Base-by-base conservation (phyloP, 2,888 invertebrate genomes). In the Eurytoma californica region DNA sequence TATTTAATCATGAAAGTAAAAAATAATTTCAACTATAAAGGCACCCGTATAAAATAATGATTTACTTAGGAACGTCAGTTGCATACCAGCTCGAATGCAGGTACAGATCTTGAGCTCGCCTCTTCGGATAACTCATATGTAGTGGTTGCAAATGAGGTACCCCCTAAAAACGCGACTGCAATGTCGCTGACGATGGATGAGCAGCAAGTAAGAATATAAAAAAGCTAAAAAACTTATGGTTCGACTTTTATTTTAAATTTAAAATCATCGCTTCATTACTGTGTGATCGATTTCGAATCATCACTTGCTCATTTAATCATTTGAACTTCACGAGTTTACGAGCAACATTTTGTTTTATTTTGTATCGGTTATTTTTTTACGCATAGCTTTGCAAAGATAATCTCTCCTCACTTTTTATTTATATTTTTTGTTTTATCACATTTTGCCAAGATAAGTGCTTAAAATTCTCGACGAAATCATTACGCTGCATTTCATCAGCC, bases 121-220 rank as follows among this genome's bases (percentile, higher is more conserved):
- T 83, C 84, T 74, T 83, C 85, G 77, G 83, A 83, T 80, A 72
- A 84, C 77, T 78, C 72, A 60, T 81, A 83, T 78, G 77, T 82
- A 69, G 83, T 73, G 82, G 82, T 80, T 28, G 49, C 58, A 49
- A 57, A 61, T 55, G 72, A 30, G 57, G 70, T n/a, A 39, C 18
- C 47, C 70, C 66, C 53, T 70, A 60, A 61, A 57, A 76, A 73
- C 47, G 77, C 83, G 78, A 85, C 83, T 73, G 83, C 82, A 70
- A 75, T 85, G 79, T 83, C 60, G 58, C 61, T 73, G 4, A 13
- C 18, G 24, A 28, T 69, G 79, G 79, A 79, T 49, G 68, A 66
- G 72, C 67, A 80, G 76, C 72, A 80, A 80, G 76, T 76, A 80
- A 80, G 76, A 65, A 53, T 24, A 55, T 55, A 57, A 18, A 18